Base-by-base conservation (phyloP, 2,113 vertebrate genomes). In the Callithrix jacchus region DNA sequence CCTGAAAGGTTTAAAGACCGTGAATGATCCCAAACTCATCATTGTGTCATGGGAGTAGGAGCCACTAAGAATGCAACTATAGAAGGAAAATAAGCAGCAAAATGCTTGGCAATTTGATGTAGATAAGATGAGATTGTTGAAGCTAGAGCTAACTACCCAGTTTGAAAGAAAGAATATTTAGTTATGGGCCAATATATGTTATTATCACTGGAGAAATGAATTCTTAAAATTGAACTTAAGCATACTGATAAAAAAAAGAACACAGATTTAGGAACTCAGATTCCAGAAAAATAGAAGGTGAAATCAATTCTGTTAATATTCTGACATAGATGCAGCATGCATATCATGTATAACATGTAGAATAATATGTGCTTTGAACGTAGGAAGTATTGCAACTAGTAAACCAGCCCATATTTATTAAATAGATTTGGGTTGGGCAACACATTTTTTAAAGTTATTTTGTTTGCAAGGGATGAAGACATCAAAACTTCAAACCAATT, bases 1-100 rank as follows among this genome's bases (percentile, higher is more conserved):
- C 97, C 97, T 98, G 97, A 98, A 98, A 97, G 56, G 73, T 97
- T 98, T 98, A 98, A 98, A 98, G 70, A 97, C 82, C 0, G 9
- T 96, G 97, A 98, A 98, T 94, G 96, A 97, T 97, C 87, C 94
- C 96, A 97, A 98, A 98, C 81, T 97, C 94, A 94, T 97, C 93
- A 91, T 27, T 0, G 6, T 88, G 89, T 93, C 86, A 79, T 71
- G 93, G 92, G 92, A 98, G 83, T 3, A 8, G 6, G 56, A 27
- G 13, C n/a, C 91, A 97, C 81, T 81, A 56, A 96, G 84, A 97
- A 97, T 97, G 21, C 35, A 96, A 61, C 4, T 86, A 71, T 5
- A 61, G 58, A 92, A 23, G 61, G 9, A 25, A 21, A 96, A 37
- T 68, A 73, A 12, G 25, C 95, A 23, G 42, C 27, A 52, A 52